Evolutionary conservation across 2,888 invertebrate species (phyloP).

Genomic region (Hartigia nigra): DNA sequence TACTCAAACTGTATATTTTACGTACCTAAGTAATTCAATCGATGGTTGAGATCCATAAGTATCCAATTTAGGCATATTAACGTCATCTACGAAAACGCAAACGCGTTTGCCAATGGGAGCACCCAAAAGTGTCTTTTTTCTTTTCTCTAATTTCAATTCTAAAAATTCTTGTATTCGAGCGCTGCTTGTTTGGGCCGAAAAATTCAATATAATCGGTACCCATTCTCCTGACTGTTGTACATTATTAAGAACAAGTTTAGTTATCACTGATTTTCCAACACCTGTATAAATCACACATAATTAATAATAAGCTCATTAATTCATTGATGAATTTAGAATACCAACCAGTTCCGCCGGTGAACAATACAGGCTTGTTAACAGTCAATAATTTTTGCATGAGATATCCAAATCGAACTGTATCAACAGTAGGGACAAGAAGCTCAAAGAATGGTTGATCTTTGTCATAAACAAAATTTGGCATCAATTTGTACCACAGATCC

Average conservation of each 20-base stretch:
- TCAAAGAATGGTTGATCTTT: slow-evolving; percentile 83
- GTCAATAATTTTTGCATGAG: slow-evolving; percentile 80
- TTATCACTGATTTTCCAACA: slow-evolving; percentile 90
- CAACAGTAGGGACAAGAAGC: slow-evolving; percentile 90
- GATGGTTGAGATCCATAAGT: slow-evolving; percentile 93
- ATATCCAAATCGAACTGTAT: slow-evolving; percentile 88
- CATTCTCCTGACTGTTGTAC: slow-evolving; percentile 73
- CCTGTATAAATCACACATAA: slow-evolving; percentile 67
- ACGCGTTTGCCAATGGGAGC: slow-evolving; percentile 86
- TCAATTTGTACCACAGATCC: slow-evolving; percentile 83
- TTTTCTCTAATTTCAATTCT: slow-evolving; percentile 85
- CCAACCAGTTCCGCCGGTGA: slow-evolving; percentile 87
- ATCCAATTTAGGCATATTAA: slow-evolving; percentile 90
- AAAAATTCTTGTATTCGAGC: slow-evolving; percentile 86
- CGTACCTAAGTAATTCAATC: slow-evolving; percentile 84
- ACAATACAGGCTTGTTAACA: slow-evolving; percentile 82
- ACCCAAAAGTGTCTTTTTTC: slow-evolving; percentile 81
- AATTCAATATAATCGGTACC: slow-evolving; percentile 84
- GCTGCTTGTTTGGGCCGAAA: slow-evolving; percentile 93
- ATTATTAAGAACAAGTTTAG: slow-evolving; percentile 77
- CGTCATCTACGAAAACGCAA: slow-evolving; percentile 89
- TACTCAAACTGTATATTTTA: background rate
- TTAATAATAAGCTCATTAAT: background rate
- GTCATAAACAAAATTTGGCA: slow-evolving; percentile 80
- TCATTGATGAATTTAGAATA: slow-evolving; percentile 4